Evolutionary conservation across 2,888 invertebrate species (phyloP).

Genomic region (Idaea biselata): DNA sequence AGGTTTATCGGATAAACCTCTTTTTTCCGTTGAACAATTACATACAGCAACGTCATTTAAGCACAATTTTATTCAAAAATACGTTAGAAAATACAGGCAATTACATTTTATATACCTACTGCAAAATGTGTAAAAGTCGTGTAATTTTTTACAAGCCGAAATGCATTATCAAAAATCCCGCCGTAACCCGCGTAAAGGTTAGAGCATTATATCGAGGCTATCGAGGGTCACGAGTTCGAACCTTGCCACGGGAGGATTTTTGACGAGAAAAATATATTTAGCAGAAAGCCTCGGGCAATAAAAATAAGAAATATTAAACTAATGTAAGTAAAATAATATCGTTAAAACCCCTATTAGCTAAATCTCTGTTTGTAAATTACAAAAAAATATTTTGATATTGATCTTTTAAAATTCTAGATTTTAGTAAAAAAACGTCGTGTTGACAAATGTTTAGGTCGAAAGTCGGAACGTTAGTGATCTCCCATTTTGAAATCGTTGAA

Average conservation of each 20-base stretch:
- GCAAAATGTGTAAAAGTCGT: not conserved
- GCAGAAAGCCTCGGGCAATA: too few relatives aligned
- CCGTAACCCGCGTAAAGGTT: too few relatives aligned
- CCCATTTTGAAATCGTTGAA: slow-evolving; percentile 8
- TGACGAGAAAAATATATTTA: too few relatives aligned
- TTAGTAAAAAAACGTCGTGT: slow-evolving; percentile 12
- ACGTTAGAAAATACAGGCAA: not conserved
- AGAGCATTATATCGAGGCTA: too few relatives aligned
- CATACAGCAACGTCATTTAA: not conserved
- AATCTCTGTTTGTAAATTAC: slow-evolving; percentile 9
- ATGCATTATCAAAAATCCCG: too few relatives aligned
- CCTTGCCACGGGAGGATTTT: too few relatives aligned
- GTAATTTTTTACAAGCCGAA: not conserved
- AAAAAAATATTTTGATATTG: slow-evolving; percentile 30
- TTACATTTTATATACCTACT: not conserved
- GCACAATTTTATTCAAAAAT: not conserved
- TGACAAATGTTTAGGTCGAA: slow-evolving; percentile 8
- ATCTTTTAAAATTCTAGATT: slow-evolving; percentile 17
- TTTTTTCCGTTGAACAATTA: not conserved
- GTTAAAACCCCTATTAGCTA: slow-evolving; percentile 14
- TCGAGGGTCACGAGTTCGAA: too few relatives aligned
- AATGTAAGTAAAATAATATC: slow-evolving; percentile 5
- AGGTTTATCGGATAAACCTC: too few relatives aligned
- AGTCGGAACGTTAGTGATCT: slow-evolving; percentile 22
- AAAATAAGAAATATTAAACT: not conserved